Evolutionary conservation across 2,888 invertebrate genomes (phyloP).

Genomic region (Aporophyla nigra): DNA sequence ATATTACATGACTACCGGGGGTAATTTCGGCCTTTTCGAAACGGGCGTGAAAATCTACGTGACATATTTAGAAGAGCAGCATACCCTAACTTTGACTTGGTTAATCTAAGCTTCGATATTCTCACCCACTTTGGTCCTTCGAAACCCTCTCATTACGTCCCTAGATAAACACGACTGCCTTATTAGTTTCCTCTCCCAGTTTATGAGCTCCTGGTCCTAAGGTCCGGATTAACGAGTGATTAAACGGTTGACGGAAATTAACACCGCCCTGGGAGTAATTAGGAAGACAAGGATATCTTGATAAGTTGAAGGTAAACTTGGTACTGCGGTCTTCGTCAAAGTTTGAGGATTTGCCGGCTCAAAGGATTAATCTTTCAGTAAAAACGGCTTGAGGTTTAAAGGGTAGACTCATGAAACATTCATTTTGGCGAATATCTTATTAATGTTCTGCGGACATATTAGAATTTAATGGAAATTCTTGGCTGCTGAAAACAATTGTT

Average conservation of each 20-base stretch:
- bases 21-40: background rate
- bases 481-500: background rate
- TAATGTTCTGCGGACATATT: conserved; percentile 19
- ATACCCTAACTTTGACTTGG: conserved; percentile 17
- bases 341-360: conserved; percentile 30
- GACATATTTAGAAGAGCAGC: conserved; percentile 7
- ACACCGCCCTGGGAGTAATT: conserved; percentile 55
- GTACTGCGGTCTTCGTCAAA: conserved; percentile 35
- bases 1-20: background rate
- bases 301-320: conserved; percentile 42
- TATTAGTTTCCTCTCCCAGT: conserved; percentile 38
- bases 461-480: conserved; percentile 16
- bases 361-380: conserved; percentile 49
- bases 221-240: conserved; percentile 42
- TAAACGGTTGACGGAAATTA: conserved; percentile 60
- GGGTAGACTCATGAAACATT: conserved; percentile 45
- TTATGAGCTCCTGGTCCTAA: conserved; percentile 24
- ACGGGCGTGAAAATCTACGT: background rate
- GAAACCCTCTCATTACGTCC: conserved; percentile 27
- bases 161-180: conserved; percentile 23
- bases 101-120: conserved; percentile 34
- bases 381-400: conserved; percentile 30
- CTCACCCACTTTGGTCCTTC: conserved; percentile 1
- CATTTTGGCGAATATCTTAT: conserved; percentile 32
- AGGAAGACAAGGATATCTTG: conserved; percentile 40